phyloP scores from a whole-genome alignment of 2,797 vertebrate genomes.

The Bradypodion pumilum region DNA sequence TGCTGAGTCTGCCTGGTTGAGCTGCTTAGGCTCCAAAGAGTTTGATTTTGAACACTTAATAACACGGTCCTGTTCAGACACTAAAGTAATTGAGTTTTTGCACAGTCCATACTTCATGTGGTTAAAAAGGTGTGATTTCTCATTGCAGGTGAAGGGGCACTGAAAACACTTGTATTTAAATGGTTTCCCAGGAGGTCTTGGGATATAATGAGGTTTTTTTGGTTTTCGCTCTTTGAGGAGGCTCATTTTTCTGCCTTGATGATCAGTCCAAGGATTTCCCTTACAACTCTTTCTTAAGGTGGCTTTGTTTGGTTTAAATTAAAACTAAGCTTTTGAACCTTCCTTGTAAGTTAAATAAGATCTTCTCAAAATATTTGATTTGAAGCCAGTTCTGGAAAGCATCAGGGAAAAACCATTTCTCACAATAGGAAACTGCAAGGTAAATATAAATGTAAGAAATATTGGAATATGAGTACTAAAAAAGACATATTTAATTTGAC shows the following conservation, averaged over 20 bases:
- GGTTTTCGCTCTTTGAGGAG: slow-evolving; percentile 90
- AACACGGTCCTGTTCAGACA: slow-evolving; percentile 86
- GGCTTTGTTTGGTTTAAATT: slow-evolving; percentile 13
- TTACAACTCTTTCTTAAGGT: background rate
- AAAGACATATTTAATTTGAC: background rate
- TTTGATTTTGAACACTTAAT: slow-evolving; percentile 80
- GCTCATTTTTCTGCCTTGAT: slow-evolving; percentile 79
- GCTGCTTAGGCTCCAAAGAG: slow-evolving; percentile 67
- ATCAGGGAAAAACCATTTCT: slow-evolving; percentile 10
- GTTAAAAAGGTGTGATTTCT: slow-evolving; percentile 98
- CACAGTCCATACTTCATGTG: slow-evolving; percentile 99
- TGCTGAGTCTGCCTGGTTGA: slow-evolving; percentile 61
- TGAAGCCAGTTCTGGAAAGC: slow-evolving; percentile 44
- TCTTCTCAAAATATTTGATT: slow-evolving; percentile 44
- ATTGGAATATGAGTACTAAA: background rate
- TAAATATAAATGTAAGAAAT: slow-evolving; percentile 56
- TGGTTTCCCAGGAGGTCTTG: slow-evolving; percentile 93
- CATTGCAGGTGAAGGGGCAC: slow-evolving; percentile 98
- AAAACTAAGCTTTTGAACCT: slow-evolving; percentile 34
- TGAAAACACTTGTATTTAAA: slow-evolving; percentile 99
- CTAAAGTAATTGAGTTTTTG: slow-evolving; percentile 94
- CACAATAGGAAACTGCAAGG: slow-evolving; percentile 64
- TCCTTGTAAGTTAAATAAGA: slow-evolving; percentile 27
- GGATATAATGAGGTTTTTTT: slow-evolving; percentile 98
- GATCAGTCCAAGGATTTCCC: slow-evolving; percentile 38